Evolutionary conservation across 1,140 invertebrate genomes (phyloP).

Genomic region (Drosophila fuyamai): DNA sequence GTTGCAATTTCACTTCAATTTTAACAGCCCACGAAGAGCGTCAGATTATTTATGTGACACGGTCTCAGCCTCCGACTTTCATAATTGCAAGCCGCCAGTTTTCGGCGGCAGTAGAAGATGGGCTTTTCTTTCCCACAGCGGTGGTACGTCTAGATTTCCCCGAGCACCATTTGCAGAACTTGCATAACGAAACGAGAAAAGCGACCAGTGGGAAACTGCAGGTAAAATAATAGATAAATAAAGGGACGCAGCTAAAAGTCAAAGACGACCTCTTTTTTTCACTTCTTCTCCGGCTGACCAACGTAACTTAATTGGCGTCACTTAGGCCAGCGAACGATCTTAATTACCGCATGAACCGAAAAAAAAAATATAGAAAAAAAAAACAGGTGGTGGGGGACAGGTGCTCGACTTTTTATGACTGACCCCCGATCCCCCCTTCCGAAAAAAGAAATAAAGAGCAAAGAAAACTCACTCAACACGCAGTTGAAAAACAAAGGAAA

Average conservation of each 20-base stretch:
- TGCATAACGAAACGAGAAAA: constrained; percentile 57
- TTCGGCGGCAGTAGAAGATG: constrained; percentile 8
- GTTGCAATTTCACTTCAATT: constrained; percentile 78
- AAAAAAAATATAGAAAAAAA: not conserved
- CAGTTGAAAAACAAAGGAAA: constrained; percentile 58
- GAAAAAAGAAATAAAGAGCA: constrained; percentile 33
- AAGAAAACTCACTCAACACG: constrained; percentile 41
- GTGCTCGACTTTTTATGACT: constrained; percentile 38
- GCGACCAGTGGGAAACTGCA: constrained; percentile 42
- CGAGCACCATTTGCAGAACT: constrained; percentile 52
- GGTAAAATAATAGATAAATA: constrained; percentile 56
- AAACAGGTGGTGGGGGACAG: constrained; percentile 6
- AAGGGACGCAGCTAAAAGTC: constrained; percentile 27
- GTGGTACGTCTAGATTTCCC: constrained; percentile 15
- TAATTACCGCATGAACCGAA: constrained; percentile 64
- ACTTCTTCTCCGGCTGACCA: constrained; percentile 23
- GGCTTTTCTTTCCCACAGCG: constrained; percentile 28
- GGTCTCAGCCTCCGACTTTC: constrained; percentile 14
- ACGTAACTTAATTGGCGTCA: constrained; percentile 78
- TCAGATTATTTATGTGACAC: constrained; percentile 57
- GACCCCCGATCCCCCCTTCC: constrained; percentile 9
- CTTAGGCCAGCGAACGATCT: constrained; percentile 68
- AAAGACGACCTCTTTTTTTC: constrained; percentile 5
- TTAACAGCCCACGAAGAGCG: constrained; percentile 67
- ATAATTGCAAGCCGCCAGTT: constrained; percentile 52